Percentiles rank a stretch among this genome's conserved stretches.
phyloP scores from a whole-genome alignment of 2,888 invertebrate species.

The Torymus aiolomorphi region DNA sequence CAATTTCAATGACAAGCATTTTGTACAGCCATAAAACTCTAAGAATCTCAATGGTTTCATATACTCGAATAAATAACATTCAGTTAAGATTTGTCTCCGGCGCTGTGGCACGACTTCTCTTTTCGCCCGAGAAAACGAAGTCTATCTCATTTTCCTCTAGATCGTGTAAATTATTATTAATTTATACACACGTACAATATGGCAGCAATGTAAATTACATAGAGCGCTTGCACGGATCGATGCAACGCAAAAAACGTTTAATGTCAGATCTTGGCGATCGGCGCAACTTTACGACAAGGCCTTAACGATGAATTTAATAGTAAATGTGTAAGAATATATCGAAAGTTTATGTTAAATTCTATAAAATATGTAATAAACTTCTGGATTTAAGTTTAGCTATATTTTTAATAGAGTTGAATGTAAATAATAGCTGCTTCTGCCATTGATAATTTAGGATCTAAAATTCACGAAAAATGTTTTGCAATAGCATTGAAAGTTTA shows the following conservation, averaged over 20 bases:
- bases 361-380: too few relatives aligned
- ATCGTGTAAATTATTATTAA: constrained; percentile 29
- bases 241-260: constrained; percentile 23
- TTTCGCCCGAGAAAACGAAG: constrained; percentile 23
- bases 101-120: neutral
- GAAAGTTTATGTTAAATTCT: neutral
- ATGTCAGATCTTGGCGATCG: neutral
- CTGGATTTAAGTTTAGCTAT: too few relatives aligned
- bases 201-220: constrained; percentile 51
- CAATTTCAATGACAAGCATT: constrained; percentile 52
- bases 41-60: constrained; percentile 35
- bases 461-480: neutral
- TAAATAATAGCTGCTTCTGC: too few relatives aligned
- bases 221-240: constrained; percentile 26
- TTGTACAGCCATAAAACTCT: constrained; percentile 51
- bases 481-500: too few relatives aligned
- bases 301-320: constrained; percentile 25
- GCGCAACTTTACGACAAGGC: constrained; percentile 16
- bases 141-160: neutral
- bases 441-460: neutral
- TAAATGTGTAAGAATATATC: neutral
- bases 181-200: constrained; percentile 43
- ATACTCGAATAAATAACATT: constrained; percentile 9
- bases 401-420: too few relatives aligned
- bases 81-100: neutral